These are phyloP conservation scores for Calliopsis andreniformis DNA, from an alignment of 1,140 invertebrate genomes.

Conservation along the genomic window DNA sequence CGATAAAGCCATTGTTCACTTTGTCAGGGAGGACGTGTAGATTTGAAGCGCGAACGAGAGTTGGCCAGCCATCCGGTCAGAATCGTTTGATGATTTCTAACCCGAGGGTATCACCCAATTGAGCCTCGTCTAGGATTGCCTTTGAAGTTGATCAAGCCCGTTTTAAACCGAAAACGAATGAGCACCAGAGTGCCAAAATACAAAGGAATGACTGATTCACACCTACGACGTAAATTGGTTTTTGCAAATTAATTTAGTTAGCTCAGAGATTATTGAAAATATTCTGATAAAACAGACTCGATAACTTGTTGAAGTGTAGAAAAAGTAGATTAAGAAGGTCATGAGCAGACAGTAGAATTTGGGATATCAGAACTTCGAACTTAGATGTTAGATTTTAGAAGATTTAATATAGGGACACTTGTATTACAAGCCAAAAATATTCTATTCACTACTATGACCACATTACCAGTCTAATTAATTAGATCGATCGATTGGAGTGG, in stretches of 20 bases:
- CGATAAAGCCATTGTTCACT: slow-evolving; percentile 36
- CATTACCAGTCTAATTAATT: too few relatives aligned
- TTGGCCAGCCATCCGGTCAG: slow-evolving; percentile 27
- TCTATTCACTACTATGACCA: too few relatives aligned
- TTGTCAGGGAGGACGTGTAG: slow-evolving; percentile 33
- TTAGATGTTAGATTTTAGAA: too few relatives aligned
- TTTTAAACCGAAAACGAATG: slow-evolving; percentile 60
- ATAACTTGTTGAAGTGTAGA: too few relatives aligned
- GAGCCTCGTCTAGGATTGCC: slow-evolving; percentile 58
- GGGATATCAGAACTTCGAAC: too few relatives aligned
- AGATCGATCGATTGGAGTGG: too few relatives aligned
- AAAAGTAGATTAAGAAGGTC: too few relatives aligned
- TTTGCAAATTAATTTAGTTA: background rate
- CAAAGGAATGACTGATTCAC: slow-evolving; percentile 15
- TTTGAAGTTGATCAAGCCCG: slow-evolving; percentile 67
- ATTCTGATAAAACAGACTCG: background rate
- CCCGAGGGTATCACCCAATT: slow-evolving; percentile 66
- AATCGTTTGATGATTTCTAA: slow-evolving; percentile 67
- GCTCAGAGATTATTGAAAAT: background rate
- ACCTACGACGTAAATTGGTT: slow-evolving; percentile 14
- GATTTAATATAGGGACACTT: too few relatives aligned
- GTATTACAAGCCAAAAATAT: too few relatives aligned
- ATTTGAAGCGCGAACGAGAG: slow-evolving; percentile 56
- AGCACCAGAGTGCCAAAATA: slow-evolving; percentile 54
- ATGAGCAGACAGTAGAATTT: too few relatives aligned